Percentiles rank a stretch among this genome's conserved stretches.
phyloP scores from a whole-genome alignment of 2,797 vertebrate genomes.

The Poeciliopsis paucimaculata region DNA sequence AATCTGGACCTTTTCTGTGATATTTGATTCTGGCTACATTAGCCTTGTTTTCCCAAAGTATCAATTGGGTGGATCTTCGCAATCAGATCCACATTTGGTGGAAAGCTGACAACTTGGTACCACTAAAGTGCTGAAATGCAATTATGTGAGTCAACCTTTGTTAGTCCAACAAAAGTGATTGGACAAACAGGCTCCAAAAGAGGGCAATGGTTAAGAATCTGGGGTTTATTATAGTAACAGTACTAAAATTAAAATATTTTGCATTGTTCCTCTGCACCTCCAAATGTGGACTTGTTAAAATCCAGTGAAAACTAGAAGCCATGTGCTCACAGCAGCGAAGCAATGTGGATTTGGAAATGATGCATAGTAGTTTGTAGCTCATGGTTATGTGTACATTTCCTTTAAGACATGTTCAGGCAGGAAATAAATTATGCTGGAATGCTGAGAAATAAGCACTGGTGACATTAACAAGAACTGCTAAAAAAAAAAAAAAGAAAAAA shows the following conservation, averaged over 20 bases:
- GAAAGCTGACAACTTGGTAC: background rate
- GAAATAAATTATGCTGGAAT: background rate
- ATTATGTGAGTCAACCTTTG: background rate
- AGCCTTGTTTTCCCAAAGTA: background rate
- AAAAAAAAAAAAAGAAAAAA: constrained; percentile 5
- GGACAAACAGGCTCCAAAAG: background rate
- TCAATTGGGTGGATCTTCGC: background rate
- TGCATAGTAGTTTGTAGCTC: constrained; percentile 6
- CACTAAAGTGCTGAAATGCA: background rate
- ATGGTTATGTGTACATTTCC: constrained; percentile 19
- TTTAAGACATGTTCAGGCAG: constrained; percentile 3
- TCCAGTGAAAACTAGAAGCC: background rate
- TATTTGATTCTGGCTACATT: background rate
- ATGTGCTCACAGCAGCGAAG: too few relatives aligned
- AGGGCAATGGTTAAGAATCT: background rate
- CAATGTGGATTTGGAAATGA: background rate
- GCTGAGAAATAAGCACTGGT: background rate
- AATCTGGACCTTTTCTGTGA: background rate
- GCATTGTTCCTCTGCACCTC: background rate
- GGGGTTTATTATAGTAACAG: background rate
- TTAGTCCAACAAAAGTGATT: background rate
- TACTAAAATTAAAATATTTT: background rate
- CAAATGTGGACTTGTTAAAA: background rate
- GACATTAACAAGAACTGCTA: background rate
- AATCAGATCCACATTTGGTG: background rate